Base-by-base conservation (phyloP, 2,888 invertebrate species). In the Calliopum simillimum region DNA sequence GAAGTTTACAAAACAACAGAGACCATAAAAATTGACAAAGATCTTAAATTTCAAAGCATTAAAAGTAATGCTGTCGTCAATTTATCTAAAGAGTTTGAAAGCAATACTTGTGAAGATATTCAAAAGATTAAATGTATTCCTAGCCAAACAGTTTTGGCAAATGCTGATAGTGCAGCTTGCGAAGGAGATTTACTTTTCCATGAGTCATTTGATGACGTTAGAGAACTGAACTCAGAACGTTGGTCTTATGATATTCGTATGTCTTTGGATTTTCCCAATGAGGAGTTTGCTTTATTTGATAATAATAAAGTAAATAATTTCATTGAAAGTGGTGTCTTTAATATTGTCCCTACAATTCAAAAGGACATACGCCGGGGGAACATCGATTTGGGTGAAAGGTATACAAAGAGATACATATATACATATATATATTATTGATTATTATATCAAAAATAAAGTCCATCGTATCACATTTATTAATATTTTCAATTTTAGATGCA, bases 161-260 rank as follows among this genome's bases (percentile, higher is more conserved):
- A 11, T 43, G 8, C 1, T 44, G 21, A 4, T 5, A 41, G 13
- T 13, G 21, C 11, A 13, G 8, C 8, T 33, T 76, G 75, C 16
- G 33, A 64, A 25, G 88, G 88, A 0, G 84, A 88, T 71, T 81
- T 88, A 1, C 83, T 93, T 68, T 90, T 93, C 74, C 88, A 90
- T 61, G 92, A 93, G 64, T 84, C 87, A 69, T 93, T 93, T 78
- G 84, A 88, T 46, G 55, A 66, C 14, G 71, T 75, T 0, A 74
- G 72, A 1, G 68, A 70, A 0, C 75, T 89, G 0, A 76, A 87
- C 58, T 84, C 83, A n/a, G 82, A 82, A 0, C 79, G 87, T 63
- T 91, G 91, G 91, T 85, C 85, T 61, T 84, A 89, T 3, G 90
- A 91, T 74, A 88, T 90, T 73, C 89, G 88, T 64, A 86, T 90